Evolutionary conservation across 2,797 vertebrate genomes (phyloP), one percentile per base, ranked within the genome.

Genomic region (Peromyscus nudipes): DNA sequence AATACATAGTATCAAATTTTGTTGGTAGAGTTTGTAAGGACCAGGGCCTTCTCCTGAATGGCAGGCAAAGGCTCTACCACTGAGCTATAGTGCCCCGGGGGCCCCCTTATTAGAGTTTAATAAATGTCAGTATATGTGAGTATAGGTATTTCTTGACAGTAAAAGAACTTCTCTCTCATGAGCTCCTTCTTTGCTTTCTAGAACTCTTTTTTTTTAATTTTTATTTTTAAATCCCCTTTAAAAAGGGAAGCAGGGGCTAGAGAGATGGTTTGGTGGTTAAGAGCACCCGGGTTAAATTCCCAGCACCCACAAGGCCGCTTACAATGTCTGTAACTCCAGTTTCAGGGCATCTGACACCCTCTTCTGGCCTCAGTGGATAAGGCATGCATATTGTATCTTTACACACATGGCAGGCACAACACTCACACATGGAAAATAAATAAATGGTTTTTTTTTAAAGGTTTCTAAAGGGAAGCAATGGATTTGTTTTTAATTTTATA

Each of bases 141-240:
- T 67, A 67, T 23, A 92, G 65, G 52, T 64, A 0, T 95, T 95
- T 97, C 12, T 92, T 93, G 43, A 92, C 23, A 81, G 23, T 87
- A 31, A 65, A 92, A 69, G 13, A 12, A 64, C 75, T 91, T 87
- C 85, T 94, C n/a, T 94, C 62, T 83, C 52, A 65, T 7, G 37
- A 55, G 25, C 27, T 23, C 25, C 93, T 87, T 86, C 25, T 85
- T 67, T 27, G 21, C 16, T 86, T 94, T 94, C 73, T 89, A 92
- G 64, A 84, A 62, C 17, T 94, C 49, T 49, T 49, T 49, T 49
- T 49, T 52, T 52, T 52, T 52, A n/a, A 46, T 46, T 46, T 46
- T 46, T 6, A 6, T 52, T 52, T 52, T 52, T 52, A 14, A 55
- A 89, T 52, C 92, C 19, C 55, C n/a, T 86, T 92, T 91, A 55